Evolutionary conservation across 2,797 vertebrate genomes (phyloP).

Genomic region (Poecilia gillii): DNA sequence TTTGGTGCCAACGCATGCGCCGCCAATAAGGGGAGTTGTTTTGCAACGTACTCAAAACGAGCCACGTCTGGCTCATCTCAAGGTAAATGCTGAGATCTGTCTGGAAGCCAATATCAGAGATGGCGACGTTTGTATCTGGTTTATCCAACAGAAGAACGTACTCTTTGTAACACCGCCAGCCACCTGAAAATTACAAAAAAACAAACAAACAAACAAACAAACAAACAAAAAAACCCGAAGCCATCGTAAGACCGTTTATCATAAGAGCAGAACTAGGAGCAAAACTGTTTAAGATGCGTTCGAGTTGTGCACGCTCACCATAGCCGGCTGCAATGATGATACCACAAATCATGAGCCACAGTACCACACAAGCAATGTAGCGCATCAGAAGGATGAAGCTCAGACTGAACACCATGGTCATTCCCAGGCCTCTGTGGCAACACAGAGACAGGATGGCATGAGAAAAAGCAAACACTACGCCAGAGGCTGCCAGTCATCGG

Average conservation of each 20-base stretch:
- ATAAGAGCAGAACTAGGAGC: neutral
- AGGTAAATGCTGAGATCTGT: constrained; percentile 90
- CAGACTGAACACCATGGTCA: constrained; percentile 92
- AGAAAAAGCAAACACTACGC: neutral
- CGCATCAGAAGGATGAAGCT: constrained; percentile 91
- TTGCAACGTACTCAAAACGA: constrained; percentile 87
- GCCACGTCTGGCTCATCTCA: constrained; percentile 92
- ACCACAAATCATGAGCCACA: constrained; percentile 91
- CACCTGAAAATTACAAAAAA: constrained; percentile 78
- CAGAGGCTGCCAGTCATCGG: neutral
- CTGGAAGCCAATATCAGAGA: constrained; percentile 91
- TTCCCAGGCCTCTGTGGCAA: constrained; percentile 85
- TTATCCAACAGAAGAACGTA: constrained; percentile 81
- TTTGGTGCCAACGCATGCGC: neutral
- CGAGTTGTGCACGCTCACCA: constrained; percentile 70
- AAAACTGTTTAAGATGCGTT: neutral
- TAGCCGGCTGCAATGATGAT: constrained; percentile 88
- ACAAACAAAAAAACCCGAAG: neutral
- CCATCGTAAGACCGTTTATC: neutral
- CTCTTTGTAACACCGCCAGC: constrained; percentile 92
- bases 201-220: no score
- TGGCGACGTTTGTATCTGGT: constrained; percentile 82
- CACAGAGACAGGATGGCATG: constrained; percentile 32
- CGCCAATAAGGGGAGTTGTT: neutral
- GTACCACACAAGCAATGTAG: constrained; percentile 88